phyloP scores from a whole-genome alignment of 2,888 invertebrate genomes.

The Pimpla rufipes region DNA sequence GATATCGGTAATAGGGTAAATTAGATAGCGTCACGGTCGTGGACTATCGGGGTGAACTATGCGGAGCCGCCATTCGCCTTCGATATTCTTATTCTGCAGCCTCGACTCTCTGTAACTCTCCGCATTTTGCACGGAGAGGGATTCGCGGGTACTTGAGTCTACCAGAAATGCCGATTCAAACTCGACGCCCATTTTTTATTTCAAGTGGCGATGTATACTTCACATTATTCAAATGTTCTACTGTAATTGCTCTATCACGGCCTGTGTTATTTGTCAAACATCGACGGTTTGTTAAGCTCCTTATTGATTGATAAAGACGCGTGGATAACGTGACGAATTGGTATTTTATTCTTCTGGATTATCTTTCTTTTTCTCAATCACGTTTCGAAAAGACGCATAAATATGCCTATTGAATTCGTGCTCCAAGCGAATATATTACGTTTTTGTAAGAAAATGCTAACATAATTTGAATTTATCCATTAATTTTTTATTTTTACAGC shows the following conservation, averaged over 20 bases:
- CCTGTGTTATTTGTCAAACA: too few relatives aligned
- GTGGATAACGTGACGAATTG: too few relatives aligned
- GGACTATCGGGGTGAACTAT: conserved; percentile 59
- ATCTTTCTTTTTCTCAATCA: too few relatives aligned
- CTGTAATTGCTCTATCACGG: neutral
- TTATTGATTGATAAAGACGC: too few relatives aligned
- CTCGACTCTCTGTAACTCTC: conserved; percentile 56
- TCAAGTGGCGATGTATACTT: neutral
- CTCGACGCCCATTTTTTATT: neutral
- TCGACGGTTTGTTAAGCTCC: too few relatives aligned
- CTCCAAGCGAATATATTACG: too few relatives aligned
- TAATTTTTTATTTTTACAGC: too few relatives aligned
- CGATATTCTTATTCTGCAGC: conserved; percentile 64
- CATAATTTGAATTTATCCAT: too few relatives aligned
- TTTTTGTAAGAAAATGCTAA: too few relatives aligned
- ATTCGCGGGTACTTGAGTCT: neutral
- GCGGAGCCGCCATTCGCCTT: conserved; percentile 29
- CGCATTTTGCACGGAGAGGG: conserved; percentile 47
- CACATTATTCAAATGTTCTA: neutral
- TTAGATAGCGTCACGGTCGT: conserved; percentile 69
- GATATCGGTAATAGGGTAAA: conserved; percentile 76
- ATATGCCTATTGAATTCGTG: too few relatives aligned
- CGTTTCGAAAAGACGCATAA: too few relatives aligned
- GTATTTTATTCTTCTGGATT: too few relatives aligned
- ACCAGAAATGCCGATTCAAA: conserved; percentile 1